These are phyloP conservation scores for Goniozus legneri DNA, from an alignment of 1,140 invertebrate species.

Conservation along the genomic window DNA sequence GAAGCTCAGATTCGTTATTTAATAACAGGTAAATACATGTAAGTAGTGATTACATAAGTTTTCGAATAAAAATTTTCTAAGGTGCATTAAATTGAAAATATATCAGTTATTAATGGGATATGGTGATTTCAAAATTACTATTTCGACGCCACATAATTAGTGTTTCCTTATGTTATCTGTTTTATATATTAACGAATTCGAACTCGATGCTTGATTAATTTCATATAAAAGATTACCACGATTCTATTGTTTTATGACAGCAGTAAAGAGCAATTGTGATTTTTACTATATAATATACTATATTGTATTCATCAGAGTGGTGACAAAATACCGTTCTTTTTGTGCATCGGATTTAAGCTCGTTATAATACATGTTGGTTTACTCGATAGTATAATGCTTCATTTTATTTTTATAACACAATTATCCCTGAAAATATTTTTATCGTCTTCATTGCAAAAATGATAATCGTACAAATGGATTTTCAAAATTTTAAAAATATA, in stretches of 20 bases:
- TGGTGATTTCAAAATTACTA: too few relatives aligned
- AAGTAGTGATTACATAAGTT: too few relatives aligned
- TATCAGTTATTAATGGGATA: too few relatives aligned
- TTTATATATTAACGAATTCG: conserved; percentile 20
- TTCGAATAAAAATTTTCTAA: too few relatives aligned
- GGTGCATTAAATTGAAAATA: not conserved
- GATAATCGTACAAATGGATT: too few relatives aligned
- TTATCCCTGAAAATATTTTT: too few relatives aligned
- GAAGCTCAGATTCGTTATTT: too few relatives aligned
- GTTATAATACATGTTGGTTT: conserved; percentile 20
- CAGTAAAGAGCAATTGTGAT: conserved; percentile 19
- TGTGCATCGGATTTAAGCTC: conserved; percentile 18
- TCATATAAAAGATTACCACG: conserved; percentile 19
- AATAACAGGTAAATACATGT: conserved; percentile 18
- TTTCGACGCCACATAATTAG: too few relatives aligned
- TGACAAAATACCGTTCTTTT: conserved; percentile 16
- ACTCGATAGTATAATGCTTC: conserved; percentile 15
- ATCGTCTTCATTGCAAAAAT: too few relatives aligned
- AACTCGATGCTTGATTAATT: conserved; percentile 22
- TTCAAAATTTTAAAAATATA: too few relatives aligned
- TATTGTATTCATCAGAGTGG: conserved; percentile 22
- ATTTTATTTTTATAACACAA: too few relatives aligned
- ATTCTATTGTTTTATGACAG: too few relatives aligned
- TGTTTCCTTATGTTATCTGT: conserved; percentile 11
- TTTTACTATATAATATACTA: conserved; percentile 19